Evolutionary conservation across 2,888 invertebrate genomes (phyloP).

Genomic region (Gnatocerus cornutus): DNA sequence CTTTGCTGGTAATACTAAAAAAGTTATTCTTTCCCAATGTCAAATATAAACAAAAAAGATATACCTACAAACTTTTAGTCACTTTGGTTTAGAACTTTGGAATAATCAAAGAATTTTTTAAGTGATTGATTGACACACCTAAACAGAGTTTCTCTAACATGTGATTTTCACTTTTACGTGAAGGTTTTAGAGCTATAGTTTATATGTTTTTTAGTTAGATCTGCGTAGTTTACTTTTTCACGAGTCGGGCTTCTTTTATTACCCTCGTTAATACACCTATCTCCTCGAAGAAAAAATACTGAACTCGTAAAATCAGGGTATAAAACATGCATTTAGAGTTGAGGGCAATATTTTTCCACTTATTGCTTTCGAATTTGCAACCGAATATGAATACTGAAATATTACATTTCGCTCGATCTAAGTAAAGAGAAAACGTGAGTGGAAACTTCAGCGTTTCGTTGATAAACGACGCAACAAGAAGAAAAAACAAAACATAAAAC

Average conservation of each 20-base stretch:
- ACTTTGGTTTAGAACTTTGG: too few relatives aligned
- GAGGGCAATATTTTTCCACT: conserved; percentile 37
- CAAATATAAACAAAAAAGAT: too few relatives aligned
- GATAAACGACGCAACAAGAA: conserved; percentile 16
- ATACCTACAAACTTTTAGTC: too few relatives aligned
- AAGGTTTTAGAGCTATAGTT: too few relatives aligned
- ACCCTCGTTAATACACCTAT: conserved; percentile 8
- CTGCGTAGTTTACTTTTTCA: too few relatives aligned
- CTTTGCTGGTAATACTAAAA: too few relatives aligned
- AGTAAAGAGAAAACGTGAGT: conserved; percentile 43
- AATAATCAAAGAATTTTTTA: too few relatives aligned
- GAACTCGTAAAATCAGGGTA: conserved; percentile 35
- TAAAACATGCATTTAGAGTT: conserved; percentile 38
- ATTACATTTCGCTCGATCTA: conserved; percentile 38
- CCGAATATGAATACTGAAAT: conserved; percentile 46
- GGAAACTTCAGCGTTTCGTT: conserved; percentile 29
- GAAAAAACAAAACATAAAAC: conserved; percentile 15
- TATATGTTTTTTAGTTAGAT: too few relatives aligned
- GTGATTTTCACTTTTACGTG: too few relatives aligned
- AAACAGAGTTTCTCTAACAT: too few relatives aligned
- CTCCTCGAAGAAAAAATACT: conserved; percentile 12
- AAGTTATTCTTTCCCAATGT: too few relatives aligned
- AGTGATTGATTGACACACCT: too few relatives aligned
- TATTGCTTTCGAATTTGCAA: conserved; percentile 42
- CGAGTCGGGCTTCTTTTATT: not conserved